These are phyloP conservation scores for Pluvialis apricaria DNA, from an alignment of 2,113 vertebrate species.

Conservation along the genomic window DNA sequence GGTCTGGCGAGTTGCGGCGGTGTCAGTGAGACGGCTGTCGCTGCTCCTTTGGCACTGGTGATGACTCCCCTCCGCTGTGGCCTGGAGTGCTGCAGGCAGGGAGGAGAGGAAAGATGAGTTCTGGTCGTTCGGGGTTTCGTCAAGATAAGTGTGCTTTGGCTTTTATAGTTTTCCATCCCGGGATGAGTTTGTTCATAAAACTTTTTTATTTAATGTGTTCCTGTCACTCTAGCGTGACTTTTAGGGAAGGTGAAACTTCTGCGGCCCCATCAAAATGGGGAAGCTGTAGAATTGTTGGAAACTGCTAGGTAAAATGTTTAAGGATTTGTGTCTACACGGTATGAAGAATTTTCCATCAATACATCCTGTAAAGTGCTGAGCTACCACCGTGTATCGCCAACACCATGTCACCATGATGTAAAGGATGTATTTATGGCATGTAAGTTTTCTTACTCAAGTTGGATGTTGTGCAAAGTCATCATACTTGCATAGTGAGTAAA, in stretches of 20 bases:
- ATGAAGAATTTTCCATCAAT: neutral
- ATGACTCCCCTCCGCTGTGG: neutral
- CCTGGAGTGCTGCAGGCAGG: neutral
- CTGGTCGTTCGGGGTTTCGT: fast-evolving
- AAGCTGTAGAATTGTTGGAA: neutral
- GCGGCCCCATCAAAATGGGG: neutral
- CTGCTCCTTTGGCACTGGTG: too few species aligned
- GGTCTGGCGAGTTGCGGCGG: neutral
- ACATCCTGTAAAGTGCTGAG: neutral
- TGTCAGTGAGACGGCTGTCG: neutral
- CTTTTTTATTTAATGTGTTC: neutral
- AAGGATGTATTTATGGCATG: fast-evolving
- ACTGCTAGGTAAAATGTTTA: neutral
- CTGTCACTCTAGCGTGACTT: neutral
- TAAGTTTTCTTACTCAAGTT: neutral
- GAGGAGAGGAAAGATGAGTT: too few species aligned
- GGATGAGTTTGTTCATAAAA: neutral
- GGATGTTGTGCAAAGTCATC: neutral
- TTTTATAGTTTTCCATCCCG: neutral
- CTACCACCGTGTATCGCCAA: neutral
- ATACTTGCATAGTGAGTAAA: neutral
- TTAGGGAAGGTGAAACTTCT: neutral
- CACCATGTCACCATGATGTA: fast-evolving
- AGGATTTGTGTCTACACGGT: fast-evolving
- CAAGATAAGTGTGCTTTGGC: neutral